Evolutionary conservation across 2,113 vertebrate species (phyloP).

Genomic region (Stigmatopora argus): DNA sequence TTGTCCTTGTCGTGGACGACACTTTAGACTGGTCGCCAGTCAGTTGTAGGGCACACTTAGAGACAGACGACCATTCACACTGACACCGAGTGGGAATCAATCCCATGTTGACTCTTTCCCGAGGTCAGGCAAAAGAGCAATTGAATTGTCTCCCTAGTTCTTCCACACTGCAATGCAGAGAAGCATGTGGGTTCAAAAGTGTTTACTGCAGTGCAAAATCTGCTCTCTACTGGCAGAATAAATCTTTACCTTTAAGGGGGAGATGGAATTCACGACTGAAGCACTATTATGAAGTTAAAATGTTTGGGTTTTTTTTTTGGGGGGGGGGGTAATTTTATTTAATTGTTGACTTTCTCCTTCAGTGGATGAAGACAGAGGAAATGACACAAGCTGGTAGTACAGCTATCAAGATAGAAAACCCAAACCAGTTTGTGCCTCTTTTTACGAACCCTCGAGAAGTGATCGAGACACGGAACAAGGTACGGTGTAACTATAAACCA

Average conservation of each 20-base stretch:
- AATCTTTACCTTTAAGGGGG: neutral
- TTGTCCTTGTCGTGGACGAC: no score
- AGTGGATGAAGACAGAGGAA: slow-evolving; percentile 93
- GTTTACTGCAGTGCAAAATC: slow-evolving; percentile 30
- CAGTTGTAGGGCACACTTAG: no score
- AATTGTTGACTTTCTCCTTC: slow-evolving; percentile 10
- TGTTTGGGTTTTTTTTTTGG: neutral
- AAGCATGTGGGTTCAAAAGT: slow-evolving; percentile 13
- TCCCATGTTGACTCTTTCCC: no score
- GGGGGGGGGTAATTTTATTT: neutral
- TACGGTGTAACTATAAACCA: slow-evolving; percentile 28
- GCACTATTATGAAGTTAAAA: neutral
- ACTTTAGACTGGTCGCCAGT: no score
- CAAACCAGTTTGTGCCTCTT: slow-evolving; percentile 97
- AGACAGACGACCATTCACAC: no score
- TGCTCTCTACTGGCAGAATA: slow-evolving; percentile 65
- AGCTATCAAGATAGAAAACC: slow-evolving; percentile 89
- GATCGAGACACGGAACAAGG: slow-evolving; percentile 96
- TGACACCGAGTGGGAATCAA: no score
- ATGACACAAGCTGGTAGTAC: slow-evolving; percentile 82
- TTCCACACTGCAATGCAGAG: slow-evolving; percentile 72
- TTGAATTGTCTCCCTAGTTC: neutral
- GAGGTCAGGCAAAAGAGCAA: no score
- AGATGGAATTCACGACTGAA: neutral
- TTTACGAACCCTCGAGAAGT: slow-evolving; percentile 96